Conservation (phyloP, 2,797 vertebrate species). For the Euthynnus affinis region DNA sequence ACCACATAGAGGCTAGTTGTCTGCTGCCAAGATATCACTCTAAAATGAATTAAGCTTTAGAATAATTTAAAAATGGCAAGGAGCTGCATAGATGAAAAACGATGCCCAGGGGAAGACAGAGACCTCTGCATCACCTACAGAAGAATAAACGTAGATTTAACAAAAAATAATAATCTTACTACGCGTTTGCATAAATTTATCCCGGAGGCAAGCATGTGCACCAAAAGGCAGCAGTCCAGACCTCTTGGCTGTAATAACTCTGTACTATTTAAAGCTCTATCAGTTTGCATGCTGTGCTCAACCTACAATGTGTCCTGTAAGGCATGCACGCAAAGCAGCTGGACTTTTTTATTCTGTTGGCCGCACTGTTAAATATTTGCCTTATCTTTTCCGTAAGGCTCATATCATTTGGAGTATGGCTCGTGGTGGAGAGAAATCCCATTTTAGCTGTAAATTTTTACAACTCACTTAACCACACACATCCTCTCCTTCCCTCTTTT, state of each 20-base stretch:
- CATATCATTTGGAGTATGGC: constrained; percentile 56
- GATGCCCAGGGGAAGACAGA: constrained; percentile 58
- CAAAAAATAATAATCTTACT: constrained; percentile 58
- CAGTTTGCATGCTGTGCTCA: constrained; percentile 34
- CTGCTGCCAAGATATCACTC: constrained; percentile 86
- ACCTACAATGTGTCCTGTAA: constrained; percentile 44
- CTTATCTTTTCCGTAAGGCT: constrained; percentile 69
- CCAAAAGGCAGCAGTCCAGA: constrained; percentile 48
- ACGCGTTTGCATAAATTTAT: constrained; percentile 69
- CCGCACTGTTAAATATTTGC: constrained; percentile 60
- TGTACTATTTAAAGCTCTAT: constrained; percentile 51
- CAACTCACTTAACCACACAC: constrained; percentile 64
- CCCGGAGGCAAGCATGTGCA: constrained; percentile 60
- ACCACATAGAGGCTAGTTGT: constrained; percentile 88
- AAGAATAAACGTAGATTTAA: constrained; percentile 72
- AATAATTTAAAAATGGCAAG: constrained; percentile 59
- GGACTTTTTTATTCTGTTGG: constrained; percentile 41
- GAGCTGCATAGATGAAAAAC: constrained; percentile 47
- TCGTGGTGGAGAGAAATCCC: constrained; percentile 60
- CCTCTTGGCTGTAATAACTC: constrained; percentile 57
- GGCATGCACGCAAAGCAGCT: constrained; percentile 43
- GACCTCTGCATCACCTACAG: constrained; percentile 72
- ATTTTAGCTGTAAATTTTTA: constrained; percentile 72
- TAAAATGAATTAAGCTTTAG: constrained; percentile 82
- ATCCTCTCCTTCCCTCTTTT: background rate